Evolutionary conservation across 2,113 vertebrate genomes (phyloP), one percentile per base, ranked within the genome.

Genomic region (Tachycineta bicolor): DNA sequence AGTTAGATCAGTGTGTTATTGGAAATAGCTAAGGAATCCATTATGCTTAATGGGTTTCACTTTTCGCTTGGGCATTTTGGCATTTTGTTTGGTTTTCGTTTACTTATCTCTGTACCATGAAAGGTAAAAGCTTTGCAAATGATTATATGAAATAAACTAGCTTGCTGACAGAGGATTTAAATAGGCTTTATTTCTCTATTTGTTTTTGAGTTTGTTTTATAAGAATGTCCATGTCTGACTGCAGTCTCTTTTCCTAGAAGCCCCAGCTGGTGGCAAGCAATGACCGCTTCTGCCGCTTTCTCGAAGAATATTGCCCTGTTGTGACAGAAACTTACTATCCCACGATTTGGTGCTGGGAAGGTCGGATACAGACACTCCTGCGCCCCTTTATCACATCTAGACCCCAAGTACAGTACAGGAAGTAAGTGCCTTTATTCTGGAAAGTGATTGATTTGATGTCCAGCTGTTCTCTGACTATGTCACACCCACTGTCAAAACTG

Each of bases 301-400:
- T 99, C 6, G 98, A 97, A 96, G 98, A 99, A 60, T 98, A 99
- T 97, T 99, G 99, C 91, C 99, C 99, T 2, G 98, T 99, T 63
- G 98, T 99, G 93, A 99, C 99, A 16, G 99, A 99, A 98, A 99
- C 99, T 20, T 99, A 99, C 96, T 99, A 99, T 95, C 99, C 99
- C 56, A 99, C 99, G 0, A 98, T 99, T 76, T 99, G 99, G 99
- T 99, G 99, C 98, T 99, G 99, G 99, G 99, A 99, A 97, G 99
- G 99, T 92, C 98, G 99, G 34, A 97, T 99, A 50, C 99, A 99
- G 97, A 99, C 99, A 1, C 97, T 99, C 71, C 98, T 99, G 80
- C 98, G 99, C 94, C 99, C 99, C 28, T 99, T 99, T 84, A 99
- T 99, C 96, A 99, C 99, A 24, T 98, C 98, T 68, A 99, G 99